Evolutionary conservation across 2,888 invertebrate genomes (phyloP), one percentile per base, ranked within the genome.

Genomic region (Eristalis arbustorum): DNA sequence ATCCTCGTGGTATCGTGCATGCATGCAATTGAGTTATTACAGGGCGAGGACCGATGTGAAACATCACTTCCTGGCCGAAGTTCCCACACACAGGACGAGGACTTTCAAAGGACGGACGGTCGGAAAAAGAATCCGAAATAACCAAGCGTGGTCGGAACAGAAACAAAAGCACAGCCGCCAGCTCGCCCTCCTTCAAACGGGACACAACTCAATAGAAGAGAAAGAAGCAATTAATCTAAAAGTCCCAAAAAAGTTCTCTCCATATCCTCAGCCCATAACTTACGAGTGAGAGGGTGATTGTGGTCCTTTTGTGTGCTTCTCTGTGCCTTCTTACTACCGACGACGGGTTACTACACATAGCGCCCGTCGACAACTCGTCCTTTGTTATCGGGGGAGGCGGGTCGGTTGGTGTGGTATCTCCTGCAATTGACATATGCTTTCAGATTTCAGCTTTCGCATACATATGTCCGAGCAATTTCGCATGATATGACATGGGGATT

Each of bases 11-110:
- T 75, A 25, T 31, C 56, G 68, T 74, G 77, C 66, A 77, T 77
- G 77, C 62, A 68, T 82, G 85, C 85, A 82, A 85, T 82, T 85
- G 85, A 85, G 85, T 85, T 85, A 85, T 85, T 82, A 85, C 85
- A 77, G 73, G 69, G 57, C 66, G 77, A 74, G 61, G 61, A 77
- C 62, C 73, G 73, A 77, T 81, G 68, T 75, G 69, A 74, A 76
- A 63, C 31, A 69, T 69, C 37, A 62, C 59, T 40, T 42, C 66
- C 72, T 49, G 61, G 56, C 62, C 11, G 62, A 72, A 71, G 42
- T 80, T 84, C 23, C 23, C 72, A 76, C 8, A 8, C 8, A 31
- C 31, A 31, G 1, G 31, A 31, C 6, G 31, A 31, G 8, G 62
- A 42, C 73, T 28, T 18, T 37, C 22, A 68, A 67, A 67, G 63